Conservation (phyloP, 2,888 invertebrate genomes). For the Cyclophora punctaria region DNA sequence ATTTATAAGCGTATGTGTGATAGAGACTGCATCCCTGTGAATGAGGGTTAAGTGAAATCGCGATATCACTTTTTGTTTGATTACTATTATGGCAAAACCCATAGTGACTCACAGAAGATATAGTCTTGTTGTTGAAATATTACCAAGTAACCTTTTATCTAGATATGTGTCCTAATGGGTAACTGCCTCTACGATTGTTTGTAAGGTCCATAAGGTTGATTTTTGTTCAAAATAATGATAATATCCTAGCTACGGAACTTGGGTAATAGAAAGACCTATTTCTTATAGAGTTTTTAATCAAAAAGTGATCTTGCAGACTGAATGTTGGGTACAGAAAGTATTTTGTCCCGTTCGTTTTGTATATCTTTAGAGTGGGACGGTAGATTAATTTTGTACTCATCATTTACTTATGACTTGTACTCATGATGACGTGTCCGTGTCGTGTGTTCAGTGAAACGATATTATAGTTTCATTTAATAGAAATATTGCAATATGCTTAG, state of each 20-base stretch:
- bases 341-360: too few relatives aligned
- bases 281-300: background rate
- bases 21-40: conserved; percentile 37
- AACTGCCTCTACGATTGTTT: too few relatives aligned
- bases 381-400: conserved; percentile 1
- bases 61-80: conserved; percentile 4
- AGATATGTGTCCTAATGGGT: too few relatives aligned
- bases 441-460: conserved; percentile 11
- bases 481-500: conserved; percentile 5
- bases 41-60: conserved; percentile 1
- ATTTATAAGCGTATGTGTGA: conserved; percentile 54
- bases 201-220: too few relatives aligned
- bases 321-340: too few relatives aligned
- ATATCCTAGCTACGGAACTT: too few relatives aligned
- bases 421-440: conserved; percentile 6
- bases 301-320: conserved; percentile 4
- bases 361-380: too few relatives aligned
- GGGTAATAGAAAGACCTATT: background rate
- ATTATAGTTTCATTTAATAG: conserved; percentile 2
- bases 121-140: too few relatives aligned
- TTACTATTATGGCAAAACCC: background rate
- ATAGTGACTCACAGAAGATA: too few relatives aligned
- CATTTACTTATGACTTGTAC: background rate
- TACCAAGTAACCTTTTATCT: too few relatives aligned
- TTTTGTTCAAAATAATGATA: too few relatives aligned